These are phyloP conservation scores for Eudyptes chrysolophus DNA, from an alignment of 2,113 vertebrate species.

Conservation along the genomic window DNA sequence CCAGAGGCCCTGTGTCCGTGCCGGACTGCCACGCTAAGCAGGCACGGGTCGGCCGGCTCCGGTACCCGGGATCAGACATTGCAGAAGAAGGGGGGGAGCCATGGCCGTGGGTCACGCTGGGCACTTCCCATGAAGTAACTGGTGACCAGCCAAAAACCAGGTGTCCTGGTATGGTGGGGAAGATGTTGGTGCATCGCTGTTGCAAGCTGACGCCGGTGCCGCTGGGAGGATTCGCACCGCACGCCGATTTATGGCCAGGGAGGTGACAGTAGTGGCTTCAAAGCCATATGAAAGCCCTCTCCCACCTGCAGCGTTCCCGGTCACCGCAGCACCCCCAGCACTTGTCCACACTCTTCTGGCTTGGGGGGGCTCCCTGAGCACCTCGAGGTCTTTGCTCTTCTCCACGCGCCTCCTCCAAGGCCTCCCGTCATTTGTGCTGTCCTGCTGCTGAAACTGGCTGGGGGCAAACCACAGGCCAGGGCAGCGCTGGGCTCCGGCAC, in stretches of 20 bases:
- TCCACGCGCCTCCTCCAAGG: neutral
- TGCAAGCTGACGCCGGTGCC: fast-evolving
- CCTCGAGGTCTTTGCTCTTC: neutral
- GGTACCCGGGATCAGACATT: fast-evolving
- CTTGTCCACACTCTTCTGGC: neutral
- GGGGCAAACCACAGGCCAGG: neutral
- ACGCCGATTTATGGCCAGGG: fast-evolving
- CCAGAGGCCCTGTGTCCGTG: neutral
- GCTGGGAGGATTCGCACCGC: neutral
- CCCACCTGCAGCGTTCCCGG: neutral
- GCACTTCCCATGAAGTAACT: neutral
- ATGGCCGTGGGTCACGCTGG: fast-evolving
- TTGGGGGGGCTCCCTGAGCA: too few species aligned
- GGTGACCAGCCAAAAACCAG: neutral
- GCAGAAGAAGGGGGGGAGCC: neutral
- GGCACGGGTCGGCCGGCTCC: fast-evolving
- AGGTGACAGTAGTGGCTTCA: neutral
- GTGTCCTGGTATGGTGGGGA: neutral
- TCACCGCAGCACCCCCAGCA: fast-evolving
- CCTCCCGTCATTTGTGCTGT: neutral
- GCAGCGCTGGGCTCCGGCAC: fast-evolving
- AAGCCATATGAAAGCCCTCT: neutral
- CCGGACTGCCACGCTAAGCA: fast-evolving
- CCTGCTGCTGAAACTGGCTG: neutral
- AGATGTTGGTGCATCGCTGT: fast-evolving